Evolutionary conservation across 92 coral and sea anemone species (phyloP).

Genomic region (Isaurus tuberculatus): DNA sequence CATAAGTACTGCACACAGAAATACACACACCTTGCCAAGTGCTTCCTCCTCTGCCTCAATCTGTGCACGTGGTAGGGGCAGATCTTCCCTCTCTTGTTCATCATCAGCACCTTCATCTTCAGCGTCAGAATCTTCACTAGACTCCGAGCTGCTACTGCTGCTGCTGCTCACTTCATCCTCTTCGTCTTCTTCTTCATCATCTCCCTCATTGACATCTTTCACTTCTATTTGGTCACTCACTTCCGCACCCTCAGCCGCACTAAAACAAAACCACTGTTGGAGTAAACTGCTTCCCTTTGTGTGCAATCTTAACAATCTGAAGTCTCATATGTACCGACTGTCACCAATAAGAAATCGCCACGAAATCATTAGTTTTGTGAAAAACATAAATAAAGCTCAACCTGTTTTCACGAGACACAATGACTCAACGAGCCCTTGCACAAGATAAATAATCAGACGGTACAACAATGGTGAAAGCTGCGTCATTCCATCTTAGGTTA

Average conservation of each 20-base stretch:
- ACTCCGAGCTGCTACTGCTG: constrained; percentile 66
- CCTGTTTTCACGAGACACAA: no score
- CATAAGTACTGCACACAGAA: constrained; percentile 21
- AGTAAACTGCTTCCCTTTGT: background rate
- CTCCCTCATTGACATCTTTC: constrained; percentile 73
- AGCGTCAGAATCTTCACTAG: constrained; percentile 89
- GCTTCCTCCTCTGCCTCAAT: constrained; percentile 95
- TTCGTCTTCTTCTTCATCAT: constrained; percentile 64
- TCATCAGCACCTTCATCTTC: constrained; percentile 94
- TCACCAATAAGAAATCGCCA: no score
- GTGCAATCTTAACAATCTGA: background rate
- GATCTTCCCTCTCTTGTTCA: constrained; percentile 71
- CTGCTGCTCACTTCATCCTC: constrained; percentile 67
- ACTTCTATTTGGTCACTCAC: constrained; percentile 54
- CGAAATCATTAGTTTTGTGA: no score
- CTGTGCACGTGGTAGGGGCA: constrained; percentile 84
- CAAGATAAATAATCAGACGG: background rate
- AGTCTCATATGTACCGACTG: background rate
- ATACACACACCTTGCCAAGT: constrained; percentile 93
- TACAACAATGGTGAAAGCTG: background rate
- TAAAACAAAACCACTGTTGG: constrained; percentile 19
- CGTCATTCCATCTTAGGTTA: background rate
- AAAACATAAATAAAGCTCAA: no score
- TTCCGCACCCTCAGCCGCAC: constrained; percentile 85
- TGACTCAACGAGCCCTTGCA: background rate